Evolutionary conservation across 2,113 vertebrate genomes (phyloP).

Genomic region (Gallinago undulata): DNA sequence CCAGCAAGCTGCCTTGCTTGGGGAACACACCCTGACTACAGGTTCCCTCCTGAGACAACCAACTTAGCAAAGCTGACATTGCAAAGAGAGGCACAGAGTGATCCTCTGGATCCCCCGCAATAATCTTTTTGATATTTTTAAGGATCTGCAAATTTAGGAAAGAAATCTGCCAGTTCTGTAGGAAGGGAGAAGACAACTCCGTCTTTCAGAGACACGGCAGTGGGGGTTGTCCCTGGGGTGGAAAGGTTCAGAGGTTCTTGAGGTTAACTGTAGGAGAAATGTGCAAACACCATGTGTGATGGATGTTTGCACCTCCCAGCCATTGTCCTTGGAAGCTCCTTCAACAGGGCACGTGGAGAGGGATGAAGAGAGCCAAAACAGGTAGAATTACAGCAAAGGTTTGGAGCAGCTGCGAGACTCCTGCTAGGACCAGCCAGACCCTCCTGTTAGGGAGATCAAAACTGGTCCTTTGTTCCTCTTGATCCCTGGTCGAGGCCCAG

Average conservation of each 20-base stretch:
- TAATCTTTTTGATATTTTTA: not conserved
- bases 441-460: not conserved
- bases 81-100: not conserved
- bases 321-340: not conserved
- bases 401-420: not conserved
- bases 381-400: not conserved
- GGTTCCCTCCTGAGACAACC: not conserved
- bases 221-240: not conserved
- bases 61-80: not conserved
- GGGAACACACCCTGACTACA: not conserved
- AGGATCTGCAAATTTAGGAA: not conserved
- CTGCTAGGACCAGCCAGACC: not conserved
- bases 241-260: not conserved
- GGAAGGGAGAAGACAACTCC: not conserved
- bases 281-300: fast-evolving
- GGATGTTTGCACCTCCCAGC: not conserved
- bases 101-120: not conserved
- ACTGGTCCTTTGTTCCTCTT: fast-evolving
- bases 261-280: not conserved
- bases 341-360: fast-evolving
- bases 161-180: not conserved
- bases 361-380: not conserved
- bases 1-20: not conserved
- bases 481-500: not conserved
- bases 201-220: not conserved